Conservation (phyloP, 2,113 vertebrate genomes). For the Onychostruthus taczanowskii region DNA sequence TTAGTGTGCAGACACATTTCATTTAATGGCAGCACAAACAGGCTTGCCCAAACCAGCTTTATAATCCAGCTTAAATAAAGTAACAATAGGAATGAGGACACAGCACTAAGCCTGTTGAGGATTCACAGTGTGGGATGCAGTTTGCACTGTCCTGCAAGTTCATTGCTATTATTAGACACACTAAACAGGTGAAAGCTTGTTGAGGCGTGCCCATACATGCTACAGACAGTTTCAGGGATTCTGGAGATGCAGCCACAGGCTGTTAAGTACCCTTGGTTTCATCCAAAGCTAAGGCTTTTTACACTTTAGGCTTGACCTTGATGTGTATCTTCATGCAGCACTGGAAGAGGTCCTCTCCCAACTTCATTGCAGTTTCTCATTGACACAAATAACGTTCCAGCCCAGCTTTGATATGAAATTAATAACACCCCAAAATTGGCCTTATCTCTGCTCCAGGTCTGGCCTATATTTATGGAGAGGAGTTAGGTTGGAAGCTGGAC, state of each 20-base stretch:
- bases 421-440: not conserved
- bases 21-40: slow-evolving; percentile 20
- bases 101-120: not conserved
- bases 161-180: slow-evolving; percentile 19
- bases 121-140: not conserved
- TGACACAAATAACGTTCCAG: not conserved
- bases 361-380: not conserved
- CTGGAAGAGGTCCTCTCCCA: not conserved
- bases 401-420: not conserved
- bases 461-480: not conserved
- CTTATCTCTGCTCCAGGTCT: not conserved
- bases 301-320: not conserved
- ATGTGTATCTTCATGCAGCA: not conserved
- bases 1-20: slow-evolving; percentile 9
- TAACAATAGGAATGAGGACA: slow-evolving; percentile 43
- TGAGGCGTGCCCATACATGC: not conserved
- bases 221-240: not conserved
- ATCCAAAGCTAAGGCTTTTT: not conserved
- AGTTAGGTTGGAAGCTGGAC: not conserved
- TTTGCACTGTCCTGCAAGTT: not conserved
- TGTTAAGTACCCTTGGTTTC: not conserved
- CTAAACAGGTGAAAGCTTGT: not conserved
- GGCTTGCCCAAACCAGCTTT: slow-evolving; percentile 32
- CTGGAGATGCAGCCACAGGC: not conserved
- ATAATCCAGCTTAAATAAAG: slow-evolving; percentile 46